A percentile compares a stretch with the other conserved stretches of the same genome.
Evolutionary conservation across 2,888 invertebrate genomes (phyloP).

Genomic region (Drosophila diplacantha): DNA sequence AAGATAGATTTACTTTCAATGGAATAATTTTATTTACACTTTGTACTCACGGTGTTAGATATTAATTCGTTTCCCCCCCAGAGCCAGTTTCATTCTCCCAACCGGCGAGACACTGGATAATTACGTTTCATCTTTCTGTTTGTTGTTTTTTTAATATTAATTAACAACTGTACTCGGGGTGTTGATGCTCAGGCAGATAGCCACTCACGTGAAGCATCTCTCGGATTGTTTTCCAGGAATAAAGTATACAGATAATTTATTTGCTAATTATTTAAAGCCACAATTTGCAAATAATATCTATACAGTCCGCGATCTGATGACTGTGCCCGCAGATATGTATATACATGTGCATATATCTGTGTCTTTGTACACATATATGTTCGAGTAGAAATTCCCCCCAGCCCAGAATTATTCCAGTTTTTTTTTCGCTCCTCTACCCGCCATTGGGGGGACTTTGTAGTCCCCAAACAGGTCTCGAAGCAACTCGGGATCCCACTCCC

Average conservation of each 20-base stretch:
- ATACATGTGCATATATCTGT: not conserved
- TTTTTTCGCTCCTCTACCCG: constrained; percentile 8
- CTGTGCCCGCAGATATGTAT: not conserved
- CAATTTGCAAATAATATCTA: constrained; percentile 45
- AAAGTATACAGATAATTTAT: constrained; percentile 36
- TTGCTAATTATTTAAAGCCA: constrained; percentile 58
- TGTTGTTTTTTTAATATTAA: constrained; percentile 3
- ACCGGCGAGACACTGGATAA: not conserved
- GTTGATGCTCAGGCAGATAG: constrained; percentile 11
- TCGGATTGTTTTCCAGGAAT: constrained; percentile 40
- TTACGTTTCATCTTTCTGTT: not conserved
- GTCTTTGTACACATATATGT: constrained; percentile 3
- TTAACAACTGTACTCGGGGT: constrained; percentile 25
- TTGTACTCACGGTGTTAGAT: not conserved
- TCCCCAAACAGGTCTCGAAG: constrained; percentile 39
- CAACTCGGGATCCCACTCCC: constrained; percentile 28
- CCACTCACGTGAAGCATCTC: constrained; percentile 30
- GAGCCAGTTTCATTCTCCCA: constrained; percentile 20
- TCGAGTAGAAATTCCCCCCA: constrained; percentile 47
- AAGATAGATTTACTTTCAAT: not conserved
- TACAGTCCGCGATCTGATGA: constrained; percentile 12
- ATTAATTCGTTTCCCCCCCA: constrained; percentile 10
- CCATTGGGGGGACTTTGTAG: constrained; percentile 13
- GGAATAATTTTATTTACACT: not conserved
- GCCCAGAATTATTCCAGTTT: constrained; percentile 42